These are phyloP conservation scores for Aegithalos caudatus DNA, from an alignment of 2,113 vertebrate genomes.

Conservation along the genomic window DNA sequence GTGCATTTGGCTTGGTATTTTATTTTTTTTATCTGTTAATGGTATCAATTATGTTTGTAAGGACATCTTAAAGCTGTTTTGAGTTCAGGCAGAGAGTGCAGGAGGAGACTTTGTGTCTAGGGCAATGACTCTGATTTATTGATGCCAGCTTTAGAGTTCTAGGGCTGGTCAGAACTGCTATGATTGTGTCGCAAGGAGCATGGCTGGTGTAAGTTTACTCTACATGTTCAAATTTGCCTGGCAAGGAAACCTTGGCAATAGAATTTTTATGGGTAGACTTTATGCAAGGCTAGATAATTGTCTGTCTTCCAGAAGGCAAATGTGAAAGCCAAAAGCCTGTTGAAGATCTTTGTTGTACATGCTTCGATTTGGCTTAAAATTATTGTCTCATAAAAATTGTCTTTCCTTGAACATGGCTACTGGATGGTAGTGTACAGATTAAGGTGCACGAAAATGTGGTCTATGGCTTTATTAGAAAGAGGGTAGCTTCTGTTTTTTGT, in stretches of 20 bases:
- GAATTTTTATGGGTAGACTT: background rate
- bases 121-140: background rate
- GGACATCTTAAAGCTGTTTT: background rate
- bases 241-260: background rate
- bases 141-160: background rate
- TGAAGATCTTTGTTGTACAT: background rate
- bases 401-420: background rate
- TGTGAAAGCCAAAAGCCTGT: background rate
- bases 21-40: background rate
- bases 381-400: background rate
- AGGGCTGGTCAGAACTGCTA: background rate
- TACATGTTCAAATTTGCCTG: background rate
- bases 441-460: background rate
- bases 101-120: background rate
- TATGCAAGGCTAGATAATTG: background rate
- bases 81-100: background rate
- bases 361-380: background rate
- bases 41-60: background rate
- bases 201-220: background rate
- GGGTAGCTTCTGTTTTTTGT: background rate
- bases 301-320: background rate
- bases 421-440: background rate
- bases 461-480: background rate
- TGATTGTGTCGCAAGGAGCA: background rate
- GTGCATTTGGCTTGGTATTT: background rate